Evolutionary conservation across 2,888 invertebrate species (phyloP), one percentile per base, ranked within the genome.

Genomic region (Plagodis dolabraria): DNA sequence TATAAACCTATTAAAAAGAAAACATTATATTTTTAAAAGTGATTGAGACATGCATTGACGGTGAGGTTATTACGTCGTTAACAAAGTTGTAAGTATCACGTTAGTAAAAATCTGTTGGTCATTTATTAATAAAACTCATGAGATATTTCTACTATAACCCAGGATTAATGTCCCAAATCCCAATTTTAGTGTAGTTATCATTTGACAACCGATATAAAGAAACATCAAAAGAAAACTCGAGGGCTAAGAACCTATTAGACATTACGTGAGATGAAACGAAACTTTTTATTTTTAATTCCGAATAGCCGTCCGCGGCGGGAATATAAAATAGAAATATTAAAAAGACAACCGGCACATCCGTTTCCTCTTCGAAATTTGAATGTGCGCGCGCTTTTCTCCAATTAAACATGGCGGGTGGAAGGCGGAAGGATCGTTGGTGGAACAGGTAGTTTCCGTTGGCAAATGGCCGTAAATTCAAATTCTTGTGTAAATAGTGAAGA

Each of bases 361-460:
- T 75, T 90, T 90, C 89, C 89, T 87, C 79, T 84, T 81, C 72
- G 74, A 70, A 76, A 72, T 83, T 82, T 79, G 77, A 72, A 74
- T 71, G 72, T 71, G 72, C 73, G 76, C 75, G 71, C 71, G 76
- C 70, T 72, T 79, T 79, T 76, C 72, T 75, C 72, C 74, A 76
- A 82, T 77, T 73, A 75, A 74, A 80, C 54, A 78, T 76, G 79
- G 74, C 80, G 71, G 74, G 11, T 59, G 45, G 61, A 68, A 71
- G 71, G 67, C 76, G 81, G 80, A 82, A 83, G 75, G 63, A 45
- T 45, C 52, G 59, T 22, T 38, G 38, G 44, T 81, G 79, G 71
- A 86, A 89, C 89, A 88, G 86, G 86, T 88, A 89, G 83, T 86
- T 86, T 88, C 85, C 89, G 89, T 86, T 87, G 82, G 48, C 54